Percentiles rank a stretch among this genome's conserved stretches.
These are phyloP conservation scores for Drosophila albomicans DNA, from an alignment of 1,140 invertebrate species.

Conservation along the genomic window DNA sequence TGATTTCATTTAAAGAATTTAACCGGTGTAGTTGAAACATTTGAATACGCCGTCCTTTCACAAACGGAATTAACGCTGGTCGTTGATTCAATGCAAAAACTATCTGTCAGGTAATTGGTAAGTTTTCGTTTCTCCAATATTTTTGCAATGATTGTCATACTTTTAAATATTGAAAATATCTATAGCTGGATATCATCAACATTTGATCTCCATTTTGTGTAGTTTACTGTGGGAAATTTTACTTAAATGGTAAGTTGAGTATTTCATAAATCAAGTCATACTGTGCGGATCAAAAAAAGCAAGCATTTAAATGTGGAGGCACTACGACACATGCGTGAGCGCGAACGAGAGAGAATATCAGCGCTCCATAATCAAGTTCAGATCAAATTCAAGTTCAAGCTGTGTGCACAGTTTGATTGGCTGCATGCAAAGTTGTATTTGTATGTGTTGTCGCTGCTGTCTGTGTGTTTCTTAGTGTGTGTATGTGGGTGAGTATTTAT, in stretches of 20 bases:
- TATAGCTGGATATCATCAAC: neutral
- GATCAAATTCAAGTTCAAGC: constrained; percentile 53
- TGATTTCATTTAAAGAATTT: no score
- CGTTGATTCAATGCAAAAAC: no score
- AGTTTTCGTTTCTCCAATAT: no score
- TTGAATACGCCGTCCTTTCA: no score
- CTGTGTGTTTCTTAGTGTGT: constrained; percentile 21
- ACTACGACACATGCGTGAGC: constrained; percentile 23
- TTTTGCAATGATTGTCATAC: no score
- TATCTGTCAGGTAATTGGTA: no score
- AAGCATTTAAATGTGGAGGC: neutral
- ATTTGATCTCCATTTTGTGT: neutral
- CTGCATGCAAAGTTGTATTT: constrained; percentile 58
- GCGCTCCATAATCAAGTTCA: constrained; percentile 37
- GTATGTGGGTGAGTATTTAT: constrained; percentile 13
- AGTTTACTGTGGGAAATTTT: constrained; percentile 1
- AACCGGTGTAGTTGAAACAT: no score
- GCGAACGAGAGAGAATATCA: constrained; percentile 23
- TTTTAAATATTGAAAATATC: no score
- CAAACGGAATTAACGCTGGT: no score
- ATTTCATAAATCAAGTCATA: neutral
- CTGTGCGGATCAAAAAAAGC: neutral
- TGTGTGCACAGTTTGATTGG: constrained; percentile 55
- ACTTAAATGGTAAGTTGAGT: constrained; percentile 10
- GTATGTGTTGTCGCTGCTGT: constrained; percentile 28